These are phyloP conservation scores for Sparus aurata DNA, from an alignment of 2,797 vertebrate species.

Conservation along the genomic window DNA sequence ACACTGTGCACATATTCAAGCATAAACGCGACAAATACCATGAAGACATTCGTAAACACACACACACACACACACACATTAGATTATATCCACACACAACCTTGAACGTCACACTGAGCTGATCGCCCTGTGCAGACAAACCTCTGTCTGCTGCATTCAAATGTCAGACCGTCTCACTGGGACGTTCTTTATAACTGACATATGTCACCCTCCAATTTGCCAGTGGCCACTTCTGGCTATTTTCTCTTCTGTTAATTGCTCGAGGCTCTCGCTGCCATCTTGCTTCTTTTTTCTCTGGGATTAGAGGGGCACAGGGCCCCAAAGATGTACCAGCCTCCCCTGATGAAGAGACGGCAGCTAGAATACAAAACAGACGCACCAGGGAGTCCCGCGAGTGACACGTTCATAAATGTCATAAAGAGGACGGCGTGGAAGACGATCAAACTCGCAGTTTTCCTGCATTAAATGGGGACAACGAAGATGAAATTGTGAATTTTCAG, in stretches of 20 bases:
- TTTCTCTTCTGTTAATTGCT: conserved; percentile 70
- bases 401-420: conserved; percentile 51
- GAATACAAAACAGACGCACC: conserved; percentile 55
- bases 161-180: conserved; percentile 73
- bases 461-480: neutral
- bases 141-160: conserved; percentile 61
- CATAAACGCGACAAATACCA: conserved; percentile 24
- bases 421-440: neutral
- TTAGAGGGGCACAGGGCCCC: conserved; percentile 38
- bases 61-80: conserved; percentile 11
- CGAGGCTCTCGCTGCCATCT: conserved; percentile 53
- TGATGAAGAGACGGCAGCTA: conserved; percentile 39
- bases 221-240: conserved; percentile 61
- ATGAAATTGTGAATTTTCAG: neutral
- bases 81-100: conserved; percentile 23
- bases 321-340: conserved; percentile 40
- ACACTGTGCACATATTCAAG: conserved; percentile 14
- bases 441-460: neutral
- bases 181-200: conserved; percentile 66
- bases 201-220: conserved; percentile 73
- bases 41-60: neutral
- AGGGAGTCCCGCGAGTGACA: conserved; percentile 49
- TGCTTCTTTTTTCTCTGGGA: conserved; percentile 47
- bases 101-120: conserved; percentile 52
- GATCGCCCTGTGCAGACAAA: conserved; percentile 50